Base-by-base conservation (phyloP, 2,888 invertebrate species). In the Lottia scabra region DNA sequence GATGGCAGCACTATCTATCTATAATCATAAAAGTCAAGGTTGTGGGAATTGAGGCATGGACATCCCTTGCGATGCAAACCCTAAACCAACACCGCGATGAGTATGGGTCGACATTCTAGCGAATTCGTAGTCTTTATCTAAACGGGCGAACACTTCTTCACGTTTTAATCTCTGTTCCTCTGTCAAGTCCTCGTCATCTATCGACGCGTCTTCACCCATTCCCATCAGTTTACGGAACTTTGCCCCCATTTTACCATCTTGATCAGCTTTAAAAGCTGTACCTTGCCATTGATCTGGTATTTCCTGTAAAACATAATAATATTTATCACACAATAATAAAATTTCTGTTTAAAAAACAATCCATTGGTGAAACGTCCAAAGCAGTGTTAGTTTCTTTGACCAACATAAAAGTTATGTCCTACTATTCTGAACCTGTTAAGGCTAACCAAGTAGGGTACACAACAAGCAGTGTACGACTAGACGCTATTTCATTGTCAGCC, bases 181-280 rank as follows among this genome's bases (percentile, higher is more conserved):
- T 0, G 78, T 38, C 6, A 64, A 74, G 12, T 66, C 75, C 23
- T 87, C 88, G 27, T 81, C 81, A 3, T 84, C 82, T 10, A 72
- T 77, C 1, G 68, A 71, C 45, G 75, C 78, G 26, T 91, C 91
- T 30, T 92, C 92, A 89, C 94, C 95, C 78, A 98, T 97, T 67
- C 98, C 98, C 98, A 99, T 98, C 65, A 99, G 92, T 78, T 98
- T 92, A 91, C 97, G 95, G 90, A 99, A 99, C 91, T 98, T 99
- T 73, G 95, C 95, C 0, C 96, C 95, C 83, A 96, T 95, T 90
- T 94, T 95, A 76, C 97, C 97, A 90, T 97, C 97, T 27, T 93
- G 92, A 90, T 98, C 97, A 88, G 96, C 95, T 0, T 95, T 94
- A 90, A 98, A 97, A 77, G 78, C 78, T 38, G 83, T 80, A 77